These are phyloP conservation scores for Meloe dianella DNA, from an alignment of 2,888 invertebrate species.

Conservation along the genomic window DNA sequence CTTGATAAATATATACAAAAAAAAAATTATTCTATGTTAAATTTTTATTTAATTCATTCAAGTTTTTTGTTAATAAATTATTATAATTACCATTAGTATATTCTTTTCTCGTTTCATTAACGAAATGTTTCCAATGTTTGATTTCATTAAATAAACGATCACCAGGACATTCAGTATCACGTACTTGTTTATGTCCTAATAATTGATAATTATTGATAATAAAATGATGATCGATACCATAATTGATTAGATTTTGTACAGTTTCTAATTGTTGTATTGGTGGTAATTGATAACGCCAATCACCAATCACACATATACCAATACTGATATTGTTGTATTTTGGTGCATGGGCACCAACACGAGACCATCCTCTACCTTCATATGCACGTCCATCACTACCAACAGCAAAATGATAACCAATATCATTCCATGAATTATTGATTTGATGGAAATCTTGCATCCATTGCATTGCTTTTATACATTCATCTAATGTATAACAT, in stretches of 20 bases:
- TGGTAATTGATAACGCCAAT: constrained; percentile 70
- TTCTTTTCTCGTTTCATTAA: neutral
- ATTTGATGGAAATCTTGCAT: constrained; percentile 72
- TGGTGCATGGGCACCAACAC: constrained; percentile 74
- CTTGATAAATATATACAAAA: neutral
- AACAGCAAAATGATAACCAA: constrained; percentile 74
- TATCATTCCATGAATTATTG: constrained; percentile 70
- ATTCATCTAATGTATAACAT: constrained; percentile 64
- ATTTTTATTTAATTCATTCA: neutral
- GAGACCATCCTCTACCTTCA: constrained; percentile 74
- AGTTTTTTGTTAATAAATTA: neutral
- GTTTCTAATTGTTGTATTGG: constrained; percentile 66
- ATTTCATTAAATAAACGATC: constrained; percentile 66
- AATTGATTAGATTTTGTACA: constrained; percentile 65
- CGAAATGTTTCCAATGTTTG: constrained; percentile 66
- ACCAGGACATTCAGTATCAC: constrained; percentile 74
- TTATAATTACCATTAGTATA: neutral
- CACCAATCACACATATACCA: constrained; percentile 75
- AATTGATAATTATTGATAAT: constrained; percentile 67
- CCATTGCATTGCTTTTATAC: constrained; percentile 64
- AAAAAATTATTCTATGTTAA: neutral
- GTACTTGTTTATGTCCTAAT: constrained; percentile 69
- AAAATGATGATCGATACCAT: constrained; percentile 67
- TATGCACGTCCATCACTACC: constrained; percentile 76
- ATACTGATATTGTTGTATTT: constrained; percentile 71